Percentiles rank a stretch among this genome's conserved stretches.
phyloP scores from a whole-genome alignment of 2,888 invertebrate species.

The Morpho helenor region DNA sequence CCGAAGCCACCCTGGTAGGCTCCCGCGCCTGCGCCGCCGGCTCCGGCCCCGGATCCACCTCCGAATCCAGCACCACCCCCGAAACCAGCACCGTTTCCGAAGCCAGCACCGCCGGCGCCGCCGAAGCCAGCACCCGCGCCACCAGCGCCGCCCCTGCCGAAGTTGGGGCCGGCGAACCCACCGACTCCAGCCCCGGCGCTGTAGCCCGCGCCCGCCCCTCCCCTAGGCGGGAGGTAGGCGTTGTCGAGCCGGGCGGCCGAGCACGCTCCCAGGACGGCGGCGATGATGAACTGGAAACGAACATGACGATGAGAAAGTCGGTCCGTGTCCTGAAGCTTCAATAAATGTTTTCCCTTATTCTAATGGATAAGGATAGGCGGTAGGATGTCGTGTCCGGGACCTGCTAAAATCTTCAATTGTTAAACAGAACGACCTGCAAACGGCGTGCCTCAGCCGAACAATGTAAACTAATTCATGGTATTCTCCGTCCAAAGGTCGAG shows the following conservation, averaged over 20 bases:
- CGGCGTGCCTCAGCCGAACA: not conserved
- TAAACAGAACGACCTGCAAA: no score
- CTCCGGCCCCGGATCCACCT: constrained; percentile 28
- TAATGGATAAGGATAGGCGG: no score
- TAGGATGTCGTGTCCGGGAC: no score
- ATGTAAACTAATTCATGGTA: constrained; percentile 6
- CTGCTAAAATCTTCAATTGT: no score
- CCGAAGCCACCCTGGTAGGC: constrained; percentile 36
- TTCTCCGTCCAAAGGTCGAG: constrained; percentile 17
- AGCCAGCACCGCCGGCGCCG: constrained; percentile 33
- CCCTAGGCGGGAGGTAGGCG: constrained; percentile 72
- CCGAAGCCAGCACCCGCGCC: constrained; percentile 28
- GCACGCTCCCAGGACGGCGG: constrained; percentile 65
- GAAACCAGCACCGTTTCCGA: constrained; percentile 36
- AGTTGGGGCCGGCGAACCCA: constrained; percentile 29
- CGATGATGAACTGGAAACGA: constrained; percentile 57
- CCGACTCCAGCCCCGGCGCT: constrained; percentile 44
- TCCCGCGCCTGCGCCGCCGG: constrained; percentile 27
- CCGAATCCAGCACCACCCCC: constrained; percentile 30
- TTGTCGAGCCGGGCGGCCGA: constrained; percentile 70
- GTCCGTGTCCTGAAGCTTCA: not conserved
- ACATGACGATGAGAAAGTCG: not conserved
- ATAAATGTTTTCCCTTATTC: no score
- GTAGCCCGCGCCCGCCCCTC: constrained; percentile 61
- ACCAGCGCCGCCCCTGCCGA: constrained; percentile 31